Base-by-base conservation (phyloP, 2,888 invertebrate genomes). In the Amitus sp. region DNA sequence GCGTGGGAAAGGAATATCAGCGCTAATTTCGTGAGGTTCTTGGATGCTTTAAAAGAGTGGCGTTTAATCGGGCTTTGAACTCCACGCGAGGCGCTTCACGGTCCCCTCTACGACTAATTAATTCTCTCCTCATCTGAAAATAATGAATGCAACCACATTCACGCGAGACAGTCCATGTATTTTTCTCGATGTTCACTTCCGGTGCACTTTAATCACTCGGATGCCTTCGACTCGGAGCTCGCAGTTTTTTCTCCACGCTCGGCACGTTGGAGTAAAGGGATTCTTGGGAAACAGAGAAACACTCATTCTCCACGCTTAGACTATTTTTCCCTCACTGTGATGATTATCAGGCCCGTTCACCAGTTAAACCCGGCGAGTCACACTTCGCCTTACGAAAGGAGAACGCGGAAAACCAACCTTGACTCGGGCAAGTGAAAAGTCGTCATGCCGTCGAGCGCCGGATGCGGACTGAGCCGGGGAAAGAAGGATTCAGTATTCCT, bases 401-500 rank as follows among this genome's bases (percentile, higher is more conserved):
- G 7, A 23, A 23, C 23, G 23, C 23, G 23, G n/a, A n/a, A n/a
- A n/a, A n/a, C n/a, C n/a, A n/a, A n/a, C n/a, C n/a, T n/a, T n/a
- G n/a, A n/a, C n/a, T n/a, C n/a, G n/a, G n/a, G n/a, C n/a, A n/a
- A n/a, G n/a, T n/a, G n/a, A n/a, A n/a, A n/a, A n/a, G n/a, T n/a
- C n/a, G n/a, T n/a, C n/a, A n/a, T n/a, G n/a, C n/a, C n/a, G n/a
- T n/a, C n/a, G n/a, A n/a, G n/a, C n/a, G n/a, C n/a, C 7, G 23
- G 23, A 5, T 23, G 23, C 73, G 66, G 74, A 77, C 76, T 77
- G 76, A 76, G 72, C 69, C 66, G 70, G 68, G 69, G 70, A 68
- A 70, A 69, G 70, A 70, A 75, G 73, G 74, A 76, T 77, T 73
- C 73, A 69, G 72, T 74, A 71, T 72, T 73, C 68, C 70, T 72